A percentile compares a stretch with the other conserved stretches of the same genome.
phyloP scores from a whole-genome alignment of 2,797 vertebrate species.

The Anabas testudineus region DNA sequence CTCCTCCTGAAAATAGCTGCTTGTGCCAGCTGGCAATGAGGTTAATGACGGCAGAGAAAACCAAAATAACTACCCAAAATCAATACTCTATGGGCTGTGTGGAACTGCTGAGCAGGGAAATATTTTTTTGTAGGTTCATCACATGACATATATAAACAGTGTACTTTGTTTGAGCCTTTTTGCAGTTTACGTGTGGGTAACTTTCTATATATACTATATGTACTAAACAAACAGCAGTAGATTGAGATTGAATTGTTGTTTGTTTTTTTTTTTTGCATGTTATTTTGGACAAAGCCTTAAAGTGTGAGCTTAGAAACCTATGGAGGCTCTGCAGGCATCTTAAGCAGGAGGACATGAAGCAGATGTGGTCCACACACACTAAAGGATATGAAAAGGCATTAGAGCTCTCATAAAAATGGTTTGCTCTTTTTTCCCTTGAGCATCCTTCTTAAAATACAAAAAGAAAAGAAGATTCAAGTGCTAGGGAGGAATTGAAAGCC shows the following conservation, averaged over 20 bases:
- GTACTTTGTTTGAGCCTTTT: no score
- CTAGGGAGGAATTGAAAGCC: conserved; percentile 1
- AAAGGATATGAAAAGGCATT: conserved; percentile 44
- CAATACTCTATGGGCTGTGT: background rate
- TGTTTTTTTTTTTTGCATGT: background rate
- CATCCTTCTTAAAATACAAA: conserved; percentile 5
- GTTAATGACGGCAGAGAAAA: background rate
- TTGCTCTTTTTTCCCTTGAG: conserved; percentile 5
- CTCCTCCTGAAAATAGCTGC: background rate
- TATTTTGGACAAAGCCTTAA: background rate
- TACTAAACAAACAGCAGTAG: no score
- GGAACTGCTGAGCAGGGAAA: background rate
- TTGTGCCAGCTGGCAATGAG: background rate
- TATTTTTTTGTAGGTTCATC: no score
- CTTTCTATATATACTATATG: no score
- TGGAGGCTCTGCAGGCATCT: conserved; percentile 3
- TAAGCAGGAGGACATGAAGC: background rate
- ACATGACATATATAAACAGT: no score
- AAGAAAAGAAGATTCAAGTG: conserved; percentile 13
- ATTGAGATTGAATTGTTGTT: no score
- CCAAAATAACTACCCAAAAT: background rate
- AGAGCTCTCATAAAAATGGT: conserved; percentile 10
- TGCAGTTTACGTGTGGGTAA: no score
- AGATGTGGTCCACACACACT: background rate
- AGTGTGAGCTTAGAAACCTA: conserved; percentile 6